These are phyloP conservation scores for Zoanthus sociatus DNA, from an alignment of 92 coral and sea anemone species.

Conservation along the genomic window DNA sequence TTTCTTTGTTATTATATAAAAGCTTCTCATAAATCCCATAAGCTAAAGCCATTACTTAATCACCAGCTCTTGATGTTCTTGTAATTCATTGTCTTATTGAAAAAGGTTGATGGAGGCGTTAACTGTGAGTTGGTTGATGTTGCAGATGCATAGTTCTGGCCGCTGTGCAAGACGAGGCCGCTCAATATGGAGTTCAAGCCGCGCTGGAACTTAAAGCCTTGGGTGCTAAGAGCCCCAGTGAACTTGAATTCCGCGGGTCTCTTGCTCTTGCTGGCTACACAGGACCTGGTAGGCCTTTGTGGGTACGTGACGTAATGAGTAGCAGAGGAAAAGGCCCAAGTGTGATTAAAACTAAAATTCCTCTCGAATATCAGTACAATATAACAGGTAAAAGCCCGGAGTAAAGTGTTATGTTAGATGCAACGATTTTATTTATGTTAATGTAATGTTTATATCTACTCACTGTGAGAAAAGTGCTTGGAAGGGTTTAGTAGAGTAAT, in stretches of 20 bases:
- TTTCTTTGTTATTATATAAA: too few relatives aligned
- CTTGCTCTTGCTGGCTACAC: constrained; percentile 34
- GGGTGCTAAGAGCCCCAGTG: not conserved
- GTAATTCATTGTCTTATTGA: too few relatives aligned
- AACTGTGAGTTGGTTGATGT: not conserved
- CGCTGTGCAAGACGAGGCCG: constrained; percentile 35
- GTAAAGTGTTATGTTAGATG: too few relatives aligned
- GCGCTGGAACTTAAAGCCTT: not conserved
- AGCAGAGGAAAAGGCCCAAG: constrained; percentile 21
- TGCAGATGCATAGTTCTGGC: constrained; percentile 25
- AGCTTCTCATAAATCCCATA: too few relatives aligned
- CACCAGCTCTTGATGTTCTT: too few relatives aligned
- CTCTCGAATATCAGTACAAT: not conserved
- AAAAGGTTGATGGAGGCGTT: not conserved
- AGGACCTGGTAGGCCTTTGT: constrained; percentile 25
- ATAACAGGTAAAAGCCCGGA: not conserved
- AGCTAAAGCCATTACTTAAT: too few relatives aligned
- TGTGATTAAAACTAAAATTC: not conserved
- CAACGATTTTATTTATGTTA: too few relatives aligned
- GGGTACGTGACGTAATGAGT: constrained; percentile 22
- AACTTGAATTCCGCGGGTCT: constrained; percentile 10
- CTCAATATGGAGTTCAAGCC: not conserved
- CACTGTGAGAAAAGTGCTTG: too few relatives aligned
- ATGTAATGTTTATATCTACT: too few relatives aligned
- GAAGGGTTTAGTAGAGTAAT: too few relatives aligned